Base-by-base conservation (phyloP, 2,888 invertebrate genomes). In the Fragum whitleyi region DNA sequence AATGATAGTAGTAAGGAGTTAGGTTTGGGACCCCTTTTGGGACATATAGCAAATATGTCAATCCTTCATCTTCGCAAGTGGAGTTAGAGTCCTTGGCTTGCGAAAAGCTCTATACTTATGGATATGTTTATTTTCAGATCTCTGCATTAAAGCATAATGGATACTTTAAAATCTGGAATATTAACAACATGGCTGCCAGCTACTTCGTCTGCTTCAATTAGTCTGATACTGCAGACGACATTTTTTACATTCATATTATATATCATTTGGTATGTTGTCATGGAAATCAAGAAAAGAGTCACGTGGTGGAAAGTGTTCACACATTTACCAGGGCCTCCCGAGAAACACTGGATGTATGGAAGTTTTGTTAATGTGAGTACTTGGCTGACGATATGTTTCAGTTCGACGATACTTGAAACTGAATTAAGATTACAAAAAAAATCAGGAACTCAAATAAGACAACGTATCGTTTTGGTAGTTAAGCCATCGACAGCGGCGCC, bases 151-250 rank as follows among this genome's bases (percentile, higher is more conserved):
- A 47, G 2, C 47, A 47, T 19, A 47, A 47, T 47, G 47, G 47
- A 47, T 9, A 47, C 47, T n/a, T 47, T 59, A 16, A 47, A 47
- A 47, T 19, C 14, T n/a, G 47, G 47, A 47, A 19, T 47, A 3
- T 47, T 77, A 7, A 53, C 82, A 16, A 28, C 73, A 59, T 69
- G 79, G 72, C 75, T 82, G 26, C 79, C 76, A 5, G 23, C 42
- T 2, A 51, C 68, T 2, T 79, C 62, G 57, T 68, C 32, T 16
- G 72, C 79, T 21, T 79, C 82, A 0, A 39, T 79, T 0, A 75
- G 69, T 7, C 68, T 83, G 14, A 71, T 83, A 28, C 61, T 83
- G 36, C 82, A 83, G 74, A 83, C 82, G 39, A 71, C 71, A 53
- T 19, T 69, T 3, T 51, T 77, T 2, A 59, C 74, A 29, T 28